A percentile compares a stretch with the other conserved stretches of the same genome.
These are phyloP conservation scores for Acheta domesticus DNA, from an alignment of 2,888 invertebrate genomes.

Conservation along the genomic window DNA sequence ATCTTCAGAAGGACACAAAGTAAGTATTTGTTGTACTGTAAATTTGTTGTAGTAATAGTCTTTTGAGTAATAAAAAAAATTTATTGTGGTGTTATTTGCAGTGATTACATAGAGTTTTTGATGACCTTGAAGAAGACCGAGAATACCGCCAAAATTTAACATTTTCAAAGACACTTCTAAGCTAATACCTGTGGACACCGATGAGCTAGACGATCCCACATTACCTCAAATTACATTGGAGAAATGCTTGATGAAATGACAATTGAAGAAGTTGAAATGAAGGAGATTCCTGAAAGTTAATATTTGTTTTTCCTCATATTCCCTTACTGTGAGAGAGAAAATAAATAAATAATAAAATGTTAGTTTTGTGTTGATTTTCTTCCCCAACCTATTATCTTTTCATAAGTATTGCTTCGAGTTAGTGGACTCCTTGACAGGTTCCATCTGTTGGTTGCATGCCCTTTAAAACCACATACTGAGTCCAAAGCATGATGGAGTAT, in stretches of 20 bases:
- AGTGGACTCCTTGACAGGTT: too few species aligned
- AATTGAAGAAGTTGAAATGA: slow-evolving; percentile 77
- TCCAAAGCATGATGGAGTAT: too few species aligned
- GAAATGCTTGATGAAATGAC: slow-evolving; percentile 92
- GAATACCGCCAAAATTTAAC: slow-evolving; percentile 85
- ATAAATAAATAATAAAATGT: too few species aligned
- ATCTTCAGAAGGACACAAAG: slow-evolving; percentile 61
- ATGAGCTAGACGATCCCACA: slow-evolving; percentile 59
- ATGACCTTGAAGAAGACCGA: slow-evolving; percentile 95
- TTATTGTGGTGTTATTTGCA: slow-evolving; percentile 46
- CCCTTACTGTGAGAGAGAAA: too few species aligned
- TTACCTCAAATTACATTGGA: slow-evolving; percentile 74
- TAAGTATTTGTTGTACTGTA: slow-evolving; percentile 45
- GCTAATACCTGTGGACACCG: slow-evolving; percentile 56
- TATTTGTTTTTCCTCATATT: too few species aligned
- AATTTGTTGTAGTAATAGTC: slow-evolving; percentile 28
- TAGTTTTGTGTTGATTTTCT: too few species aligned
- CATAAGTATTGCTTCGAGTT: too few species aligned
- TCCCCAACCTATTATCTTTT: too few species aligned
- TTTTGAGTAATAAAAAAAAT: slow-evolving; percentile 22
- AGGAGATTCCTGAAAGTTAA: neutral
- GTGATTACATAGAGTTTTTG: slow-evolving; percentile 94
- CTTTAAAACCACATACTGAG: too few species aligned
- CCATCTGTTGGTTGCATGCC: too few species aligned
- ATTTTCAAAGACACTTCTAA: slow-evolving; percentile 71